These are phyloP conservation scores for Probosciger aterrimus DNA, from an alignment of 2,113 vertebrate species.

Conservation along the genomic window DNA sequence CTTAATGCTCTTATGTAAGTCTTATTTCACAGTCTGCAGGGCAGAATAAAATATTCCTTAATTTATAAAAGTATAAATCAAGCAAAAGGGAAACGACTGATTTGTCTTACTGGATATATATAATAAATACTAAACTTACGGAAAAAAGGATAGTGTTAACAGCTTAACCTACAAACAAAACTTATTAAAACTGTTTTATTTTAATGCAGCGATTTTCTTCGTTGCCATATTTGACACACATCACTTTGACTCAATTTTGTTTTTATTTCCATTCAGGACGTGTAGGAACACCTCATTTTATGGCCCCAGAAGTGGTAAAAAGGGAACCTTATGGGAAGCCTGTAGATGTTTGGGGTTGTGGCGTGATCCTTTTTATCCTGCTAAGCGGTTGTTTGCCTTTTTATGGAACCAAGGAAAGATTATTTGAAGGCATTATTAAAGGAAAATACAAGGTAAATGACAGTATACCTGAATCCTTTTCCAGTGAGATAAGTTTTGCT, in stretches of 20 bases:
- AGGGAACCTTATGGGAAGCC: slow-evolving; percentile 97
- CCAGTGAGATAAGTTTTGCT: neutral
- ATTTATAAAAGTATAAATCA: neutral
- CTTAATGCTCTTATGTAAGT: neutral
- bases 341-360: slow-evolving; percentile 98
- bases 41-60: neutral
- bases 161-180: neutral
- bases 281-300: slow-evolving; percentile 98
- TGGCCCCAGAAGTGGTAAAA: slow-evolving; percentile 99
- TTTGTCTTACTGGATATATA: neutral
- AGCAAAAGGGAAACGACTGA: neutral
- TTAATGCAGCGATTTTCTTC: neutral
- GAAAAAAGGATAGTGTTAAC: neutral
- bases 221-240: neutral
- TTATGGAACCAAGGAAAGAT: slow-evolving; percentile 97
- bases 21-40: neutral
- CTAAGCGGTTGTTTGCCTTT: slow-evolving; percentile 97
- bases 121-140: neutral
- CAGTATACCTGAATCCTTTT: neutral
- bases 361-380: slow-evolving; percentile 98
- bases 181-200: neutral
- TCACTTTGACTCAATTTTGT: neutral
- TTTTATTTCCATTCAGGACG: slow-evolving; percentile 79
- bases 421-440: slow-evolving; percentile 98
- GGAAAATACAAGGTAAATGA: slow-evolving; percentile 95